Conservation (phyloP, 2,888 invertebrate genomes). For the Macrosoma leucophasiata region DNA sequence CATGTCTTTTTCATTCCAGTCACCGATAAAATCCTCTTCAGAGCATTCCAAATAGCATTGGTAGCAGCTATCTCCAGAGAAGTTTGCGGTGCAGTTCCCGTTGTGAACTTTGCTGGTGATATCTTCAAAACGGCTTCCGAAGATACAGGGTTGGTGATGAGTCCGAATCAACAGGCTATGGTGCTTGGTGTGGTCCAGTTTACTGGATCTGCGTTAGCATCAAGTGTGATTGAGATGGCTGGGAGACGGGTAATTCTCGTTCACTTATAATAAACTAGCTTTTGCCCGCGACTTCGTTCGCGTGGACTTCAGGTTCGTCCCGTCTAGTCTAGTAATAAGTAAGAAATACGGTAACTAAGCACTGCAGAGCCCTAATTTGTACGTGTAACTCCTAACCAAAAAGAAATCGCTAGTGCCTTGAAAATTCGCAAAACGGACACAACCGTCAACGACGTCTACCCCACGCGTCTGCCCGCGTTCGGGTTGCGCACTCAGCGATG, state of each 20-base stretch:
- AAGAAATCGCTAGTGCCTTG: too few species aligned
- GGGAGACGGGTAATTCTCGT: constrained; percentile 24
- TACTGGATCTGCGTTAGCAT: constrained; percentile 18
- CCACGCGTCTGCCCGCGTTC: too few species aligned
- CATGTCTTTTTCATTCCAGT: constrained; percentile 9
- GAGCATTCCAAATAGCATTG: constrained; percentile 24
- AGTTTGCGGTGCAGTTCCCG: constrained; percentile 24
- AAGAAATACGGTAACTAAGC: too few species aligned
- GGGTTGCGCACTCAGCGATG: too few species aligned
- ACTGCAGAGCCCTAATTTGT: too few species aligned
- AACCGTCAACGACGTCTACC: too few species aligned
- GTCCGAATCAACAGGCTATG: constrained; percentile 25
- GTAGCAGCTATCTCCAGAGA: constrained; percentile 21
- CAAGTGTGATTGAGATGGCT: constrained; percentile 24
- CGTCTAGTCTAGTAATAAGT: too few species aligned
- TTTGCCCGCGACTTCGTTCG: too few species aligned
- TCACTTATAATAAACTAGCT: too few species aligned
- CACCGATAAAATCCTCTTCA: constrained; percentile 19
- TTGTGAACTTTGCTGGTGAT: constrained; percentile 24
- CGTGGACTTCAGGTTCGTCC: too few species aligned
- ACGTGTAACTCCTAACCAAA: too few species aligned
- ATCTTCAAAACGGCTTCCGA: constrained; percentile 22
- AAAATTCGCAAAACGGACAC: too few species aligned
- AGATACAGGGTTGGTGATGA: constrained; percentile 15
- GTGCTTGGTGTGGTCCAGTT: constrained; percentile 23